A percentile compares a stretch with the other conserved stretches of the same genome.
Evolutionary conservation across 2,888 invertebrate genomes (phyloP).

Genomic region (Zelleria hepariella): DNA sequence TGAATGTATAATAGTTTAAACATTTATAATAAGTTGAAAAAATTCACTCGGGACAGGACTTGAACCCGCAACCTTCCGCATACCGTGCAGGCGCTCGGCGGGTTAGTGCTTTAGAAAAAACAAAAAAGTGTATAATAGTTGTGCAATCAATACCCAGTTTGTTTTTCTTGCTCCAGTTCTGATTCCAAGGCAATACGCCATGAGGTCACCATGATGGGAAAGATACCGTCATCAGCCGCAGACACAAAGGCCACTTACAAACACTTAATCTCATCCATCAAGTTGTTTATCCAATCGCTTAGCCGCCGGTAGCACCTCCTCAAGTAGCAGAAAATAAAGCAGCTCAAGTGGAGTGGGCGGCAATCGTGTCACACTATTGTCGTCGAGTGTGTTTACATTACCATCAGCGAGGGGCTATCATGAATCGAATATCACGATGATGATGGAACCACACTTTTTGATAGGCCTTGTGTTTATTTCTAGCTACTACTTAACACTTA

Average conservation of each 20-base stretch:
- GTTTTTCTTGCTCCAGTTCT: too few relatives aligned
- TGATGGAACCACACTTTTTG: not conserved
- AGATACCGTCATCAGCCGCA: not conserved
- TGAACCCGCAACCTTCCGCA: too few relatives aligned
- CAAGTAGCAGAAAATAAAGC: constrained; percentile 46
- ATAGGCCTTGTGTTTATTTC: too few relatives aligned
- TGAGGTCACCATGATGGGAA: not conserved
- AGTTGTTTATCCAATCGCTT: constrained; percentile 40
- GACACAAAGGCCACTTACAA: too few relatives aligned
- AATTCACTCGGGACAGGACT: too few relatives aligned
- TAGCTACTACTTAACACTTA: too few relatives aligned
- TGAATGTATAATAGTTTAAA: too few relatives aligned
- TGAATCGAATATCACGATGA: not conserved
- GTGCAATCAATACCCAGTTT: too few relatives aligned
- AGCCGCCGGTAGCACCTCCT: constrained; percentile 42
- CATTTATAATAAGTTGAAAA: too few relatives aligned
- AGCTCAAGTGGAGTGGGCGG: constrained; percentile 10
- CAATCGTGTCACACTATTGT: constrained; percentile 41
- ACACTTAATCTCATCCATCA: constrained; percentile 19
- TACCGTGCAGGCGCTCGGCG: too few relatives aligned
- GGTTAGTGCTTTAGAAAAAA: too few relatives aligned
- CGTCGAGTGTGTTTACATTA: constrained; percentile 59
- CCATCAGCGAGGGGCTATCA: constrained; percentile 41
- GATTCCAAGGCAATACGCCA: not conserved
- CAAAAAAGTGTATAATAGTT: too few relatives aligned